These are phyloP conservation scores for Leptatherina wallacei DNA, from an alignment of 2,797 vertebrate genomes.

Conservation along the genomic window DNA sequence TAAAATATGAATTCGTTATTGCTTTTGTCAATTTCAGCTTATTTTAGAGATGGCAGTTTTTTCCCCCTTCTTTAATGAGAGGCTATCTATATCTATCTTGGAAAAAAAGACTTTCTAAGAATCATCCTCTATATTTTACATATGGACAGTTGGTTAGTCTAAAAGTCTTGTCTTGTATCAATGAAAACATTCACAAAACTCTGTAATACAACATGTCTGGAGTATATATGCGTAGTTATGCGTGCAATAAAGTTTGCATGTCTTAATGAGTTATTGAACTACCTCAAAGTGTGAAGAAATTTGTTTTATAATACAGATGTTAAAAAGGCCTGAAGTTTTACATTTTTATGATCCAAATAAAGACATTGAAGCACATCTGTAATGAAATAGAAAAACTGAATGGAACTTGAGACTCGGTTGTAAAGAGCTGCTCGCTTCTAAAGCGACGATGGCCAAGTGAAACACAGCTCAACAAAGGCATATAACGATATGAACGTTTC, in stretches of 20 bases:
- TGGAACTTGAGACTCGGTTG: not conserved
- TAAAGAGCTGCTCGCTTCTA: not conserved
- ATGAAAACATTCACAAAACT: not conserved
- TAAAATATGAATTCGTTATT: too few relatives aligned
- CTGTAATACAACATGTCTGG: not conserved
- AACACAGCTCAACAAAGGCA: not conserved
- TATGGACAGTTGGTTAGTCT: not conserved
- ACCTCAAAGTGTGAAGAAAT: not conserved
- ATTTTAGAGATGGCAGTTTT: too few relatives aligned
- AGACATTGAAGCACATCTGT: not conserved
- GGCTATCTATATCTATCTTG: not conserved
- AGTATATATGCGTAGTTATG: not conserved
- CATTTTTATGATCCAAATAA: not conserved
- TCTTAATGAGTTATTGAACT: not conserved
- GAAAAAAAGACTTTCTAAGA: not conserved
- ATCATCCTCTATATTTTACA: slow-evolving; percentile 1
- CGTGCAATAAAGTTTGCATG: not conserved
- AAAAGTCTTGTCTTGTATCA: not conserved
- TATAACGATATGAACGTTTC: not conserved
- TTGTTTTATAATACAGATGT: not conserved
- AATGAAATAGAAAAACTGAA: not conserved
- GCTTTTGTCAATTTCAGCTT: too few relatives aligned
- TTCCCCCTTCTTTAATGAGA: too few relatives aligned
- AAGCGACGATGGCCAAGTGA: too few relatives aligned
- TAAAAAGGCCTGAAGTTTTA: not conserved